Percentiles rank a stretch among this genome's conserved stretches.
Conservation (phyloP, 2,113 vertebrate species). For the Sturnira hondurensis region DNA sequence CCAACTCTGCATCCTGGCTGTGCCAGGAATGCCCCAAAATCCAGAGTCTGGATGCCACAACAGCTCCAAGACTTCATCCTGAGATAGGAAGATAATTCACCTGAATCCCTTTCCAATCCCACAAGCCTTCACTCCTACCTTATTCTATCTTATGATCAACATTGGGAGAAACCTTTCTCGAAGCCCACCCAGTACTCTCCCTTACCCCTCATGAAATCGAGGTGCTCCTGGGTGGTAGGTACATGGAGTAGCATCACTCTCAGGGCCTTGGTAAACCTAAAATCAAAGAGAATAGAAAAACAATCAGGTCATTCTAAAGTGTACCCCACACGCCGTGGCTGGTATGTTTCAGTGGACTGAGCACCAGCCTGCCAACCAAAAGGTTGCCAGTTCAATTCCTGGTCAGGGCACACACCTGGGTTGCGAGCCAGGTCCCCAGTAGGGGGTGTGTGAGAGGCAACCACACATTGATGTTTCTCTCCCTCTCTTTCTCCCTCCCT, state of each 20-base stretch:
- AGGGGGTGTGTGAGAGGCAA: too few relatives aligned
- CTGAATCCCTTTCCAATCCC: background rate
- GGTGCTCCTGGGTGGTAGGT: slow-evolving; percentile 90
- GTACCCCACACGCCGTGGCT: background rate
- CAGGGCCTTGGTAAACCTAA: slow-evolving; percentile 86
- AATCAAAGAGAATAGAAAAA: slow-evolving; percentile 32
- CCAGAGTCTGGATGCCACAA: slow-evolving; percentile 90
- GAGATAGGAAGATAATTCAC: slow-evolving; percentile 22
- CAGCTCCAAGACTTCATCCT: slow-evolving; percentile 99
- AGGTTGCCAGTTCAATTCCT: too few relatives aligned
- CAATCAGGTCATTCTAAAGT: background rate
- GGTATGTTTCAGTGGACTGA: too few relatives aligned
- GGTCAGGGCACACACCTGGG: too few relatives aligned
- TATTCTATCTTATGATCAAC: background rate
- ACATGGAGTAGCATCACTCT: slow-evolving; percentile 87
- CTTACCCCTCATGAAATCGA: slow-evolving; percentile 97
- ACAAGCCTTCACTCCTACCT: background rate
- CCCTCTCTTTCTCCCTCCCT: too few relatives aligned
- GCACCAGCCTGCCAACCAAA: too few relatives aligned
- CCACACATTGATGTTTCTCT: too few relatives aligned
- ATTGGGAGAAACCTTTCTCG: slow-evolving; percentile 14
- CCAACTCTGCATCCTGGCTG: slow-evolving; percentile 92
- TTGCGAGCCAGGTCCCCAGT: too few relatives aligned
- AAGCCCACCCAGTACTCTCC: background rate
- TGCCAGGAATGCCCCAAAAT: slow-evolving; percentile 93